Percentiles rank a stretch among this genome's conserved stretches.
Conservation (phyloP, 2,888 invertebrate genomes). For the Melanostoma mellinum region DNA sequence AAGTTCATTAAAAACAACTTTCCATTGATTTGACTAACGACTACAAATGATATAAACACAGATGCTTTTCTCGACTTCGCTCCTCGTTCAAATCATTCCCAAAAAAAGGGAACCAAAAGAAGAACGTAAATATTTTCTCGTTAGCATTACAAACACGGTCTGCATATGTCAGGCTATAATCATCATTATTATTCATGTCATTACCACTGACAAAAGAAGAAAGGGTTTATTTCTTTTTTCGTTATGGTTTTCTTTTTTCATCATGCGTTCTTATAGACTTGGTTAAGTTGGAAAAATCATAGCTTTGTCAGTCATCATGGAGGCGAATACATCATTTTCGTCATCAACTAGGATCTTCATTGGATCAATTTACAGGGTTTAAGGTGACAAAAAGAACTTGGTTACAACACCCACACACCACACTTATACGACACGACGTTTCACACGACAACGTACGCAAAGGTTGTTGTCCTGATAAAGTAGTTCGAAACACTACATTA, state of each 20-base stretch:
- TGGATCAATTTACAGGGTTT: constrained; percentile 52
- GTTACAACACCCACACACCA: constrained; percentile 39
- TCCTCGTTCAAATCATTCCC: not conserved
- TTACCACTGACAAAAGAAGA: constrained; percentile 38
- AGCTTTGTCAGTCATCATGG: constrained; percentile 8
- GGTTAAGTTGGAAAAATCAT: constrained; percentile 7
- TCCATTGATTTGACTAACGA: constrained; percentile 14
- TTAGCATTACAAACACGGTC: constrained; percentile 20
- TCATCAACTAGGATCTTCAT: not conserved
- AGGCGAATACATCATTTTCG: constrained; percentile 54
- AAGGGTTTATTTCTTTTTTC: constrained; percentile 11
- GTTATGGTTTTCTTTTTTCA: not conserved
- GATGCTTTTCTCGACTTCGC: not conserved
- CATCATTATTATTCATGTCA: constrained; percentile 47
- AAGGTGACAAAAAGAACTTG: constrained; percentile 52
- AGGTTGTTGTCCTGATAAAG: not conserved
- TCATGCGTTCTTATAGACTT: not conserved
- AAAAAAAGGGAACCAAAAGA: not conserved
- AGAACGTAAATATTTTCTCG: constrained; percentile 33
- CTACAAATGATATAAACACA: not conserved
- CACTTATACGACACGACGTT: constrained; percentile 3
- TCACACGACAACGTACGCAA: not conserved
- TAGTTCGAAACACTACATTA: constrained; percentile 2
- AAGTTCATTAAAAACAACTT: too few relatives aligned
- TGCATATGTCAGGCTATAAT: constrained; percentile 41